These are phyloP conservation scores for Dendrolimus punctatus DNA, from an alignment of 1,140 invertebrate species.

Conservation along the genomic window DNA sequence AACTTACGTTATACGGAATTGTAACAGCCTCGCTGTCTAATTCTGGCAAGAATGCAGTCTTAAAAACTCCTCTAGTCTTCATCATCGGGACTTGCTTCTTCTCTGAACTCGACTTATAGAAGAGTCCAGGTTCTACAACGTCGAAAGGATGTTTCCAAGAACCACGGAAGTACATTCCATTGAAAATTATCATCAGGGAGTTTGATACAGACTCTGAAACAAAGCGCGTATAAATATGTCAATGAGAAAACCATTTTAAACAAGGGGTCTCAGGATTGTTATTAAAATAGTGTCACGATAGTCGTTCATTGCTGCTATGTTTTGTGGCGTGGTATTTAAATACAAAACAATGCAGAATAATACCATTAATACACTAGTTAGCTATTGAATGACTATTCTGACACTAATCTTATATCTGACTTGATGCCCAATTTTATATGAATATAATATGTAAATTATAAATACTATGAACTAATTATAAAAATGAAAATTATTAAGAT, in stretches of 20 bases:
- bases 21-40: constrained; percentile 71
- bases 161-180: constrained; percentile 76
- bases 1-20: too few relatives aligned
- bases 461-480: too few relatives aligned
- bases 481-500: too few relatives aligned
- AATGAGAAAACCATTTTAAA: too few relatives aligned
- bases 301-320: too few relatives aligned
- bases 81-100: constrained; percentile 73
- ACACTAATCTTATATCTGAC: too few relatives aligned
- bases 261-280: too few relatives aligned
- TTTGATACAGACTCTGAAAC: constrained; percentile 32
- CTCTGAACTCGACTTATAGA: constrained; percentile 73
- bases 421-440: too few relatives aligned
- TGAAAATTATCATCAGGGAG: constrained; percentile 75
- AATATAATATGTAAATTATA: too few relatives aligned
- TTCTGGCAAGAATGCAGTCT: constrained; percentile 66
- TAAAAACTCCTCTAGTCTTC: constrained; percentile 69
- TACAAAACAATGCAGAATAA: neutral
- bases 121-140: constrained; percentile 58
- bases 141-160: constrained; percentile 70
- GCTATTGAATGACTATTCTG: too few relatives aligned
- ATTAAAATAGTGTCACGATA: too few relatives aligned
- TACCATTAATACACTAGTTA: too few relatives aligned
- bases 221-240: neutral
- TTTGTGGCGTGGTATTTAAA: neutral